phyloP scores from a whole-genome alignment of 2,113 vertebrate genomes.

The Periophthalmus modestus region DNA sequence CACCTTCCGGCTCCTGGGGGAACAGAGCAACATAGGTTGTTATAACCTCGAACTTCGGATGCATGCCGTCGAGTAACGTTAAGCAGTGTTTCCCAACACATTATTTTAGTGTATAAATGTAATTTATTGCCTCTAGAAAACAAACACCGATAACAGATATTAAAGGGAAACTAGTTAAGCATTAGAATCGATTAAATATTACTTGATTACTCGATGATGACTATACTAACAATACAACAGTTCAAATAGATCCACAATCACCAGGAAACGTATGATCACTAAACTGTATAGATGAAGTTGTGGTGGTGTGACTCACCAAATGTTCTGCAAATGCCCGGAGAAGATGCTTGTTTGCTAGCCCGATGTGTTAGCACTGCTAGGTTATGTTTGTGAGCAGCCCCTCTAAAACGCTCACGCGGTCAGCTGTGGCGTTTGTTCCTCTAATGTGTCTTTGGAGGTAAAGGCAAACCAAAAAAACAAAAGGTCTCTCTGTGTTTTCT shows the following conservation, averaged over 20 bases:
- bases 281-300: not conserved
- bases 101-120: too few relatives aligned
- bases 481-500: not conserved
- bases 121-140: too few relatives aligned
- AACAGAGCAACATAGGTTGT: not conserved
- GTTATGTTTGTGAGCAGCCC: not conserved
- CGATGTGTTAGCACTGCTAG: not conserved
- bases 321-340: not conserved
- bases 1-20: constrained; percentile 46
- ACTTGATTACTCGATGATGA: too few relatives aligned
- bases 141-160: too few relatives aligned
- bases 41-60: not conserved
- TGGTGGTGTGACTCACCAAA: not conserved
- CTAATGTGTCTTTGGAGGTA: not conserved
- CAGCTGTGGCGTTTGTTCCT: not conserved
- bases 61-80: not conserved
- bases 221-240: too few relatives aligned
- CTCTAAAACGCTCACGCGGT: not conserved
- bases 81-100: not conserved
- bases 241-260: too few relatives aligned
- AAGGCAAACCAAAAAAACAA: not conserved
- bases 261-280: not conserved
- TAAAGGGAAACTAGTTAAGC: too few relatives aligned
- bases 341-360: not conserved
- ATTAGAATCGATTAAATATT: too few relatives aligned